Conservation (phyloP, 2,113 vertebrate genomes). For the Burhinus oedicnemus region DNA sequence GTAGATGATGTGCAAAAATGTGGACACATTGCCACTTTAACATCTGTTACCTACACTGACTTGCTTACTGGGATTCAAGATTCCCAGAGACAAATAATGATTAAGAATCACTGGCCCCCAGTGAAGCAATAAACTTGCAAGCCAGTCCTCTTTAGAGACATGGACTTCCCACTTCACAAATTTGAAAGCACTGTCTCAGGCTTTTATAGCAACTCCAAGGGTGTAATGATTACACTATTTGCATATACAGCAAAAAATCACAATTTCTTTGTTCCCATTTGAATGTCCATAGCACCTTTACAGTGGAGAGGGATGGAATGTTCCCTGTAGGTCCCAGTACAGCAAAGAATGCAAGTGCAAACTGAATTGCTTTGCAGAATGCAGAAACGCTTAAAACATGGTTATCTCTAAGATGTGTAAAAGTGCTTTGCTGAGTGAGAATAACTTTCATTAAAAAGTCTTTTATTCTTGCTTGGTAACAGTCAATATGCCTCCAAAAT, state of each 20-base stretch:
- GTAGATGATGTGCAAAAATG: background rate
- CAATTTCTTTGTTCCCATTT: conserved; percentile 36
- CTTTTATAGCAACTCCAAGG: background rate
- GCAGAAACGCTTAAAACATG: background rate
- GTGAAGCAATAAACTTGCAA: conserved; percentile 37
- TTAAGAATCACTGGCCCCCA: conserved; percentile 25
- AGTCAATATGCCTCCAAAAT: background rate
- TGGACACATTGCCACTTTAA: background rate
- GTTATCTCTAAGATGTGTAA: background rate
- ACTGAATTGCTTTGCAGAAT: background rate
- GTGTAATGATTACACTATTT: conserved; percentile 18
- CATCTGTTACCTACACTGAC: background rate
- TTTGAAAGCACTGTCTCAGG: conserved; percentile 53
- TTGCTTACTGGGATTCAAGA: background rate
- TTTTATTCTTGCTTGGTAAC: background rate
- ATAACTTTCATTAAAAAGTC: background rate
- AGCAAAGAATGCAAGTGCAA: background rate
- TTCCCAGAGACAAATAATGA: conserved; percentile 22
- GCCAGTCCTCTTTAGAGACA: conserved; percentile 1
- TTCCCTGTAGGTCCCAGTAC: background rate
- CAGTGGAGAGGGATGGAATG: background rate
- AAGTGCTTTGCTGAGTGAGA: background rate
- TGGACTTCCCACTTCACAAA: conserved; percentile 8
- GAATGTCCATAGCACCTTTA: conserved; percentile 46
- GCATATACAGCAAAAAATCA: conserved; percentile 29